Evolutionary conservation across 1,140 invertebrate genomes (phyloP).

Genomic region (Brachionus koreanus): DNA sequence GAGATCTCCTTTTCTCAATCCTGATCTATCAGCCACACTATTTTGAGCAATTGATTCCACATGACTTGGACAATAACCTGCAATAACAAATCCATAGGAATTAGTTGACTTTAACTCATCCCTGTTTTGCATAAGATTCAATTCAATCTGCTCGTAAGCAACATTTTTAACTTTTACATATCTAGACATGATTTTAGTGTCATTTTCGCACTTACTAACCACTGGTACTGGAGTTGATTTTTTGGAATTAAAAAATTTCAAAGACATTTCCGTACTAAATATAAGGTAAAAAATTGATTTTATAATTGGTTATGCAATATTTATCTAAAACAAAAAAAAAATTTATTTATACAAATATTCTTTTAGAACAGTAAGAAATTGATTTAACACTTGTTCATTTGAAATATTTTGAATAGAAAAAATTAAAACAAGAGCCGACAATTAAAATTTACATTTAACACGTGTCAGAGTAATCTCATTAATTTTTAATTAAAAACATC

Average conservation of each 20-base stretch:
- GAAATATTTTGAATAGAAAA: conserved; percentile 18
- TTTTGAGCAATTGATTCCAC: conserved; percentile 5
- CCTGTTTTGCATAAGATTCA: background rate
- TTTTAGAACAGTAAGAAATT: background rate
- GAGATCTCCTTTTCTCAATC: conserved; percentile 1
- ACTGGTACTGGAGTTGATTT: background rate
- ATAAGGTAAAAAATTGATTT: background rate
- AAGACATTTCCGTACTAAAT: conserved; percentile 31
- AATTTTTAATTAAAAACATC: background rate
- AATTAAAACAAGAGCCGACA: conserved; percentile 6
- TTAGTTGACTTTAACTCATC: background rate
- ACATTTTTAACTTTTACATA: conserved; percentile 34
- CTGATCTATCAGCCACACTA: background rate
- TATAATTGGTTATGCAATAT: background rate
- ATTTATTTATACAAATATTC: background rate
- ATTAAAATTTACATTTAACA: conserved; percentile 35
- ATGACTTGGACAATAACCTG: conserved; percentile 40
- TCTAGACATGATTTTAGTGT: background rate
- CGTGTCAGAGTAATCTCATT: conserved; percentile 36
- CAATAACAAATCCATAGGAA: conserved; percentile 13
- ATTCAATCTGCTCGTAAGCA: conserved; percentile 18
- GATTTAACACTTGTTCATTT: background rate
- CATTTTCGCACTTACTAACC: background rate
- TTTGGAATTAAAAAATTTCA: conserved; percentile 13
- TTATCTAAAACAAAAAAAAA: conserved; percentile 18